Conservation (phyloP, 2,113 vertebrate genomes). For the Spea multiplicata region DNA sequence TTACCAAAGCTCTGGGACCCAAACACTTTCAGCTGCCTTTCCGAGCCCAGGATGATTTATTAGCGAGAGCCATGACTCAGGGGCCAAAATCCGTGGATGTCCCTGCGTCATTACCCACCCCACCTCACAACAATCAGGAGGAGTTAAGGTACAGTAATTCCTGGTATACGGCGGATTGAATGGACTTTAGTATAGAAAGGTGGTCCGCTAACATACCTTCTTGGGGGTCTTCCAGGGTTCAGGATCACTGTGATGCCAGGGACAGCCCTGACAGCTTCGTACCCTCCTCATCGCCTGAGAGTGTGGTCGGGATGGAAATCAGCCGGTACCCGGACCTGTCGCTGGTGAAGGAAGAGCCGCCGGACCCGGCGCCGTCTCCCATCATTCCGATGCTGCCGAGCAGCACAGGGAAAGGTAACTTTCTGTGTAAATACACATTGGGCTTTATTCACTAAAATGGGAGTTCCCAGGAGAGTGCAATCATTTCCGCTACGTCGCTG, state of each 20-base stretch:
- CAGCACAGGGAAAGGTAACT: slow-evolving; percentile 79
- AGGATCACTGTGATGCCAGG: slow-evolving; percentile 77
- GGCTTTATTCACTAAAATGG: too few species aligned
- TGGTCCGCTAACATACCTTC: not conserved
- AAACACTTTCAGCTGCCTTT: slow-evolving; percentile 87
- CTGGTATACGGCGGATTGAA: too few species aligned
- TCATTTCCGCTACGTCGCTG: too few species aligned
- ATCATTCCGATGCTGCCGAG: slow-evolving; percentile 85
- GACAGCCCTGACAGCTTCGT: slow-evolving; percentile 85
- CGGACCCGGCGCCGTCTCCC: slow-evolving; percentile 85
- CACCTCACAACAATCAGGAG: slow-evolving; percentile 95
- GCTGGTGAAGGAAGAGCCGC: slow-evolving; percentile 84
- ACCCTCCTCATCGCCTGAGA: slow-evolving; percentile 93
- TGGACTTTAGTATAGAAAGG: not conserved
- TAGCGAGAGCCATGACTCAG: slow-evolving; percentile 79
- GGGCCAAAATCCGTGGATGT: slow-evolving; percentile 88
- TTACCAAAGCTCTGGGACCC: slow-evolving; percentile 84
- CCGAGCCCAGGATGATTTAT: slow-evolving; percentile 79
- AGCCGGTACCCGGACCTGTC: slow-evolving; percentile 90
- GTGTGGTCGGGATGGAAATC: slow-evolving; percentile 82
- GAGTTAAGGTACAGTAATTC: slow-evolving; percentile 76
- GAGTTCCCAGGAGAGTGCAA: too few species aligned
- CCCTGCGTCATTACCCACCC: slow-evolving; percentile 92
- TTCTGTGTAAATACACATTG: not conserved
- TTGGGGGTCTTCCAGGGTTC: slow-evolving; percentile 64